A percentile compares a stretch with the other conserved stretches of the same genome.
phyloP scores from a whole-genome alignment of 1,140 invertebrate genomes.

The Neotoxoptera formosana region DNA sequence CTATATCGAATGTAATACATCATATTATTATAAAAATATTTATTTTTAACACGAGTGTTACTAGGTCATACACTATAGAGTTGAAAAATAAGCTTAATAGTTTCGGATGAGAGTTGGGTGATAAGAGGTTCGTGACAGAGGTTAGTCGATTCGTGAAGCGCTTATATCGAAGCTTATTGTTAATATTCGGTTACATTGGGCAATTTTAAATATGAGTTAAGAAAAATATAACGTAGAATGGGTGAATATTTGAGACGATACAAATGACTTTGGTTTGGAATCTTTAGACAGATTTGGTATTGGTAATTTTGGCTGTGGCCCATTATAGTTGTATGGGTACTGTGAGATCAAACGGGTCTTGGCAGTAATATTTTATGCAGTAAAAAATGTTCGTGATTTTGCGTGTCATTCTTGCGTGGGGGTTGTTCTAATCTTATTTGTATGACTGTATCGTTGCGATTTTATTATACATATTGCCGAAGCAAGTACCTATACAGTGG shows the following conservation, averaged over 20 bases:
- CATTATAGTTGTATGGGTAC: not conserved
- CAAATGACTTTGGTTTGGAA: not conserved
- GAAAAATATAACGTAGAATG: not conserved
- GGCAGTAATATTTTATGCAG: not conserved
- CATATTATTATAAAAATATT: too few relatives aligned
- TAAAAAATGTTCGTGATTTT: not conserved
- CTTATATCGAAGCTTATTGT: not conserved
- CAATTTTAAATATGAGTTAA: not conserved
- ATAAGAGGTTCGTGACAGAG: not conserved
- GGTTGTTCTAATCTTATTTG: not conserved
- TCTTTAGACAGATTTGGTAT: not conserved
- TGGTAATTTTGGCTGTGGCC: not conserved
- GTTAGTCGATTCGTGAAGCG: too few relatives aligned
- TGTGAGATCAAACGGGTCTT: not conserved
- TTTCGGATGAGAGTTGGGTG: not conserved
- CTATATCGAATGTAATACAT: too few relatives aligned
- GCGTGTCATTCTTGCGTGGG: not conserved
- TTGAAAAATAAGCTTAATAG: not conserved
- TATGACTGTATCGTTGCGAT: not conserved
- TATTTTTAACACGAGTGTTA: too few relatives aligned
- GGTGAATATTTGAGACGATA: too few relatives aligned
- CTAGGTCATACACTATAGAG: too few relatives aligned
- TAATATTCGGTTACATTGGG: too few relatives aligned
- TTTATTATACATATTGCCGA: not conserved
- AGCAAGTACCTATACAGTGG: not conserved